A percentile compares a stretch with the other conserved stretches of the same genome.
Evolutionary conservation across 2,888 invertebrate genomes (phyloP).

Genomic region (Yponomeuta cagnagella): DNA sequence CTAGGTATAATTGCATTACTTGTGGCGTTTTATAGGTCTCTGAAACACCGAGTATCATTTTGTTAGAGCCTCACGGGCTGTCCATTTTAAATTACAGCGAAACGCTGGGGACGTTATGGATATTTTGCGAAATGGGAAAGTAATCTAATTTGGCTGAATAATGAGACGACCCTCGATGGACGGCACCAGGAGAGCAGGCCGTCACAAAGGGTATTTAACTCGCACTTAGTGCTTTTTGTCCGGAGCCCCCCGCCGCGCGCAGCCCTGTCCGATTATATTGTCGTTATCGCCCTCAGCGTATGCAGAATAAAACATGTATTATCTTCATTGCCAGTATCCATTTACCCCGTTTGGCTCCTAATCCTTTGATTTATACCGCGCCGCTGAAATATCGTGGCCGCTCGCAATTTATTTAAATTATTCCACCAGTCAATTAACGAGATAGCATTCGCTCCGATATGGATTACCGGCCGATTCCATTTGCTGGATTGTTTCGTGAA

Average conservation of each 20-base stretch:
- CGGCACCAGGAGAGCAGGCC: slow-evolving; percentile 57
- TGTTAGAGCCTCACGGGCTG: slow-evolving; percentile 25
- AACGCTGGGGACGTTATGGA: slow-evolving; percentile 71
- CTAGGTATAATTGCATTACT: too few species aligned
- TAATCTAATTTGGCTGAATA: slow-evolving; percentile 75
- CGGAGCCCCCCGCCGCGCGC: slow-evolving; percentile 45
- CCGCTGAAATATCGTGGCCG: slow-evolving; percentile 62
- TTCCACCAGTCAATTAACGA: slow-evolving; percentile 71
- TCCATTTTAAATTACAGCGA: slow-evolving; percentile 69
- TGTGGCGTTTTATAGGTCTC: too few species aligned
- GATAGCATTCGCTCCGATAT: slow-evolving; percentile 56
- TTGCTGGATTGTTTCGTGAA: slow-evolving; percentile 30
- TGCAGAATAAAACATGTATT: slow-evolving; percentile 69
- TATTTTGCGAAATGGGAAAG: slow-evolving; percentile 74
- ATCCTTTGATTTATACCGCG: slow-evolving; percentile 73
- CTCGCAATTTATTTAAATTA: slow-evolving; percentile 72
- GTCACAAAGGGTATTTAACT: slow-evolving; percentile 75
- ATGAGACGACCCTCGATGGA: slow-evolving; percentile 70
- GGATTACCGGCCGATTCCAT: slow-evolving; percentile 31
- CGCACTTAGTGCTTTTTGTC: slow-evolving; percentile 73
- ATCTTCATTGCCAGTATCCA: slow-evolving; percentile 67
- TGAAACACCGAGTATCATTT: not conserved
- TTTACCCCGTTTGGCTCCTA: slow-evolving; percentile 56
- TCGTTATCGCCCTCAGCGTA: slow-evolving; percentile 72
- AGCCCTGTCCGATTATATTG: slow-evolving; percentile 54